Evolutionary conservation across 2,113 vertebrate species (phyloP), one percentile per base, ranked within the genome.

Genomic region (Albula glossodonta): DNA sequence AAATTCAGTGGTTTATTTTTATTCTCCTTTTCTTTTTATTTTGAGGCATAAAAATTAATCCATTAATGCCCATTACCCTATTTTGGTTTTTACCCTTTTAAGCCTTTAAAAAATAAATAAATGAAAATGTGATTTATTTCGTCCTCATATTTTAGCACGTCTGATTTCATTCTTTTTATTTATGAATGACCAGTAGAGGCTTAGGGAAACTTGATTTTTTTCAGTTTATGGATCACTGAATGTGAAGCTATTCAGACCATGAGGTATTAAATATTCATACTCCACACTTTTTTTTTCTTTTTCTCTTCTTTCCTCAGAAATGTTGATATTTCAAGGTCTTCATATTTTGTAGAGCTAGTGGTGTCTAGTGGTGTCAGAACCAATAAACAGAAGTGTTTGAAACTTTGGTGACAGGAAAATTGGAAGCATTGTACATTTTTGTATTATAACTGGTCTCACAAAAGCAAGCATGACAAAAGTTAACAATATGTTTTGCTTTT

Each of bases 221-320:
- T 85, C 19, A 80, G 63, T 25, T 57, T 31, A 17, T 13, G 31
- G 56, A 51, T 52, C 60, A 31, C 56, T 22, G 41, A 41, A 51
- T 66, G 50, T 81, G 11, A 81, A 85, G 60, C 78, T 81, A 85
- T 85, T 80, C 78, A 48, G 15, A 5, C 57, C 70, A 41, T 13
- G 15, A 51, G 50, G 81, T 52, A 81, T 86, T 12, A 86, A 86
- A 66, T 82, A 86, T 82, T 81, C 80, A 82, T 60, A 51, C 41
- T 4, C 22, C 50, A 5, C 19, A 48, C 48, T 80, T 78, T 60
- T 25, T 25, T 3, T 5, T 66, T 74, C 74, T 57, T 81, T 63
- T 81, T 81, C 57, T 70, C 17, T 22, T 82, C 17, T 12, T 11
- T 5, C 50, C 85, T 86, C 85, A 52, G n/a, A 81, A 56, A 70